Percentiles rank a stretch among this genome's conserved stretches.
These are phyloP conservation scores for Dendrolimus pini DNA, from an alignment of 2,888 invertebrate species.

Conservation along the genomic window DNA sequence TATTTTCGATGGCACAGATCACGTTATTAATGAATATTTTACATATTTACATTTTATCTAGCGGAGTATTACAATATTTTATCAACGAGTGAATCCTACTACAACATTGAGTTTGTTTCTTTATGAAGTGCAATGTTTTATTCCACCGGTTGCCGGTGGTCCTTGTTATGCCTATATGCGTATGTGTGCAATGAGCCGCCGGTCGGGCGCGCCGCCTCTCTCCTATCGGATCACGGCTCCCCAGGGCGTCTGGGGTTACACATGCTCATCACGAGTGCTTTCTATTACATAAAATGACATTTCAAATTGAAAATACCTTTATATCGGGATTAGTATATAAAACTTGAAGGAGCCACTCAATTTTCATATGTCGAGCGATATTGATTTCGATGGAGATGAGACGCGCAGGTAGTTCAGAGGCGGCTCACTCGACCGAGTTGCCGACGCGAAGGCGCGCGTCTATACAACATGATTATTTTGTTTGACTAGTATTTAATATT, in stretches of 20 bases:
- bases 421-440: conserved; percentile 32
- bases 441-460: conserved; percentile 70
- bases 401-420: conserved; percentile 17
- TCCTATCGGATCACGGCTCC: conserved; percentile 31
- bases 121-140: conserved; percentile 74
- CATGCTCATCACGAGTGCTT: conserved; percentile 2
- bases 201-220: conserved; percentile 40
- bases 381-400: not conserved
- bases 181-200: conserved; percentile 60
- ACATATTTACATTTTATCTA: conserved; percentile 77
- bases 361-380: not conserved
- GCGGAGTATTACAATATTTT: conserved; percentile 75
- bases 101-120: conserved; percentile 76
- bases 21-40: conserved; percentile 73
- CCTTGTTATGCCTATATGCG: conserved; percentile 66
- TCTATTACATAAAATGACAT: not conserved
- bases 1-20: conserved; percentile 73
- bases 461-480: conserved; percentile 65
- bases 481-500: conserved; percentile 58
- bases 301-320: not conserved
- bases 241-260: conserved; percentile 34
- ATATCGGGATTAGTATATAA: not conserved
- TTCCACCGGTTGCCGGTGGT: conserved; percentile 72
- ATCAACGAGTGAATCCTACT: conserved; percentile 75
- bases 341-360: not conserved